Conservation (phyloP, 2,888 invertebrate species). For the Cotesia congregata region DNA sequence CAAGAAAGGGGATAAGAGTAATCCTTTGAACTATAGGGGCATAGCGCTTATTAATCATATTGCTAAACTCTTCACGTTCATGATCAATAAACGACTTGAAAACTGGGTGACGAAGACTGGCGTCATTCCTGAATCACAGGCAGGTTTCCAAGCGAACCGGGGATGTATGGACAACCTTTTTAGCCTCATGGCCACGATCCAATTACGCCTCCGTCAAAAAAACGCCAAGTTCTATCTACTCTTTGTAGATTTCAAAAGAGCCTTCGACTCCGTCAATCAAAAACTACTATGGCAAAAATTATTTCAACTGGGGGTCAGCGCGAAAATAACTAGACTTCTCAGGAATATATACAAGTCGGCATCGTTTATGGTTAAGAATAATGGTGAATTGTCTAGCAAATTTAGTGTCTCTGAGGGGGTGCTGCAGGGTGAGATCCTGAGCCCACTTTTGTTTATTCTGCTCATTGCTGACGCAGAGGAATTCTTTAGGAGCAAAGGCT, state of each 20-base stretch:
- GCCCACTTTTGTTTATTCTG: constrained; percentile 22
- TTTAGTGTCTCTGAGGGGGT: constrained; percentile 2
- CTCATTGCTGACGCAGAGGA: neutral
- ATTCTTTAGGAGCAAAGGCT: neutral
- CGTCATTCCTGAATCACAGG: constrained; percentile 43
- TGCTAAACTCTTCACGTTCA: constrained; percentile 52
- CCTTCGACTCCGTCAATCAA: constrained; percentile 22
- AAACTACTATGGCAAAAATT: constrained; percentile 13
- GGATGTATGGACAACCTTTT: constrained; percentile 45
- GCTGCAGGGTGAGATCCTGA: constrained; percentile 13
- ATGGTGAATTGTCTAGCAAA: neutral
- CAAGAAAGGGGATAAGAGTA: constrained; percentile 52
- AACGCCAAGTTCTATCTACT: constrained; percentile 7
- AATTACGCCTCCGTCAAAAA: neutral
- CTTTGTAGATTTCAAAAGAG: constrained; percentile 14
- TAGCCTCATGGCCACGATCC: constrained; percentile 19
- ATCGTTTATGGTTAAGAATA: neutral
- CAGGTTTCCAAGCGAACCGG: constrained; percentile 37
- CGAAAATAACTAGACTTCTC: constrained; percentile 3
- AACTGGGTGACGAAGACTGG: constrained; percentile 13
- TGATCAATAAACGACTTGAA: constrained; percentile 15
- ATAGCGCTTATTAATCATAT: constrained; percentile 54
- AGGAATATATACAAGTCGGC: neutral
- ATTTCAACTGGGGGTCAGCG: neutral
- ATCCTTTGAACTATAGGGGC: constrained; percentile 53